A percentile compares a stretch with the other conserved stretches of the same genome.
Conservation (phyloP, 2,797 vertebrate species). For the Glossophaga mutica region DNA sequence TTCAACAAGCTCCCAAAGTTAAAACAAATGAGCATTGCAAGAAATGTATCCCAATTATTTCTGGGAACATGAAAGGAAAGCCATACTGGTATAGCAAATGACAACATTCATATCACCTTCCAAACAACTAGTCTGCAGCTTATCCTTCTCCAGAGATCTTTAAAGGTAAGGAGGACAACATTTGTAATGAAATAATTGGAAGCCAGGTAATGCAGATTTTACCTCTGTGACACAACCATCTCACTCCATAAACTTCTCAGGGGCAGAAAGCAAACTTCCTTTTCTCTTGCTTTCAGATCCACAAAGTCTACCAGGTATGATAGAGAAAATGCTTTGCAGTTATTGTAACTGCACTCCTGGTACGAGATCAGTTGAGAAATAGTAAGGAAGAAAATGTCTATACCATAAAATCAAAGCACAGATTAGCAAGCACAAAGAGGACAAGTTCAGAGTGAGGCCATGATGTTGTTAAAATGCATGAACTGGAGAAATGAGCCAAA, state of each 20-base stretch:
- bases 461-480: background rate
- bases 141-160: background rate
- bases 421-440: background rate
- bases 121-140: background rate
- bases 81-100: accelerated
- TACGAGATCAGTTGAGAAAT: background rate
- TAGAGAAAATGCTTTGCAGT: background rate
- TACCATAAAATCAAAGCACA: background rate
- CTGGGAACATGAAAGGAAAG: background rate
- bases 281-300: background rate
- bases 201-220: background rate
- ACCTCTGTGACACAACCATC: background rate
- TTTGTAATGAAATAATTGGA: background rate
- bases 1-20: background rate
- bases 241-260: background rate
- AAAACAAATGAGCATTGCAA: background rate
- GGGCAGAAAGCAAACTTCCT: background rate
- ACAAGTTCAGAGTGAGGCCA: background rate
- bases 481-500: background rate
- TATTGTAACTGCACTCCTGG: background rate
- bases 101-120: accelerated
- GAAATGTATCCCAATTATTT: conserved; percentile 43
- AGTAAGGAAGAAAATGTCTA: background rate
- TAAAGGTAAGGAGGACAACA: background rate
- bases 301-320: background rate